A percentile compares a stretch with the other conserved stretches of the same genome.
Conservation (phyloP, 2,888 invertebrate genomes). For the Panopea generosa region DNA sequence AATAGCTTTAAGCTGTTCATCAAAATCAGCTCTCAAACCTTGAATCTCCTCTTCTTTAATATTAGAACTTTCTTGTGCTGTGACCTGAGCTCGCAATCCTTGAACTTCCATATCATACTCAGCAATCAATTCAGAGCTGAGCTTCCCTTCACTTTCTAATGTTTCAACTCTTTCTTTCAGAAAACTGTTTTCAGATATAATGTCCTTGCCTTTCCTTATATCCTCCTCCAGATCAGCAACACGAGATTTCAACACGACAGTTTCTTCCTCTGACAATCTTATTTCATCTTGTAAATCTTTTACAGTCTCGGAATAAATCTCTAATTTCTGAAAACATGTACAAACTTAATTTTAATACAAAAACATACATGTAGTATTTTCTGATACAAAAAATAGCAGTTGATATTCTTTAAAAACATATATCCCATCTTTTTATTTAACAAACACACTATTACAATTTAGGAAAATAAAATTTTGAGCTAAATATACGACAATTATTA, state of each 20-base stretch:
- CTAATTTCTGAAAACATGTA: conserved; percentile 25
- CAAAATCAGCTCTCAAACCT: conserved; percentile 1
- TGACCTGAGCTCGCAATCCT: not conserved
- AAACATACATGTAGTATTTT: too few relatives aligned
- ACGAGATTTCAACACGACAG: not conserved
- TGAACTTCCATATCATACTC: conserved; percentile 17
- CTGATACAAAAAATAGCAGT: too few relatives aligned
- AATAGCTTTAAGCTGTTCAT: not conserved
- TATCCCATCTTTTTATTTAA: too few relatives aligned
- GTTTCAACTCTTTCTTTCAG: conserved; percentile 23
- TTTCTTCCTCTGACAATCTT: conserved; percentile 20
- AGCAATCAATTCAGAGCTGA: conserved; percentile 12
- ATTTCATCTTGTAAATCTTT: conserved; percentile 34
- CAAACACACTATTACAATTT: too few relatives aligned
- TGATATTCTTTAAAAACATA: too few relatives aligned
- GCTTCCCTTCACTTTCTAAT: conserved; percentile 13
- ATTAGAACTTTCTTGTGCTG: not conserved
- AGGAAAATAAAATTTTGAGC: too few relatives aligned
- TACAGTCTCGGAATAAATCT: conserved; percentile 26
- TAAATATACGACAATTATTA: too few relatives aligned
- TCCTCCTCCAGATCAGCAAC: conserved; percentile 15
- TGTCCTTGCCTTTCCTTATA: not conserved
- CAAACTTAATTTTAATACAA: too few relatives aligned
- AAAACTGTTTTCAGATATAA: conserved; percentile 6
- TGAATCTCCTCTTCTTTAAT: conserved; percentile 5